Evolutionary conservation across 1,140 invertebrate species (phyloP).

Genomic region (Bombus picipes): DNA sequence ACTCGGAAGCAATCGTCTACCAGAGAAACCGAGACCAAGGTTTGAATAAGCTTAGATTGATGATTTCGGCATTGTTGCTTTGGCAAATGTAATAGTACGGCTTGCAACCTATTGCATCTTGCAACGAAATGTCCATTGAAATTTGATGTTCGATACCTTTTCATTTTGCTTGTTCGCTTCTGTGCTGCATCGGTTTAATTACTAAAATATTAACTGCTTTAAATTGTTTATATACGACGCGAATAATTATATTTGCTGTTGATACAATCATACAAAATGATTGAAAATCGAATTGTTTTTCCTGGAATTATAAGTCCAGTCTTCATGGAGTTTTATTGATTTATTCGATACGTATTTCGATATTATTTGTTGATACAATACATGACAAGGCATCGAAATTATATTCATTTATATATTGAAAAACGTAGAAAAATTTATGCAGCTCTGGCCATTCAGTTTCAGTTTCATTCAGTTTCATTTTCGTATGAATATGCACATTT

Average conservation of each 20-base stretch:
- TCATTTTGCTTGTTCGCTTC: constrained; percentile 49
- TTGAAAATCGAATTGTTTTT: neutral
- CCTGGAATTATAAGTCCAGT: neutral
- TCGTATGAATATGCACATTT: constrained; percentile 14
- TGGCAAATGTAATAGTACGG: constrained; percentile 53
- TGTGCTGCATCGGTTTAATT: constrained; percentile 13
- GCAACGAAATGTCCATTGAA: constrained; percentile 41
- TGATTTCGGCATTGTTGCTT: constrained; percentile 65
- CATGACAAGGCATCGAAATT: neutral
- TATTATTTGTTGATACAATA: neutral
- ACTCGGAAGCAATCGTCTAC: constrained; percentile 91
- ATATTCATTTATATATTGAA: neutral
- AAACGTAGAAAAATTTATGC: neutral
- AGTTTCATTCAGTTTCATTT: constrained; percentile 4
- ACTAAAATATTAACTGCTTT: neutral
- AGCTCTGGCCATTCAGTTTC: neutral
- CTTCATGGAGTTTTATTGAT: neutral
- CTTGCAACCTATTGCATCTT: constrained; percentile 51
- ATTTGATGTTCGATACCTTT: constrained; percentile 53
- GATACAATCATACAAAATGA: neutral
- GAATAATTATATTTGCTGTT: neutral
- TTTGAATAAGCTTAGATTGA: constrained; percentile 83
- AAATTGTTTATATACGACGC: neutral
- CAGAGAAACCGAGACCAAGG: constrained; percentile 92
- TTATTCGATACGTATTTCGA: neutral